Evolutionary conservation across 2,797 vertebrate species (phyloP).

Genomic region (Loriculus beryllinus): DNA sequence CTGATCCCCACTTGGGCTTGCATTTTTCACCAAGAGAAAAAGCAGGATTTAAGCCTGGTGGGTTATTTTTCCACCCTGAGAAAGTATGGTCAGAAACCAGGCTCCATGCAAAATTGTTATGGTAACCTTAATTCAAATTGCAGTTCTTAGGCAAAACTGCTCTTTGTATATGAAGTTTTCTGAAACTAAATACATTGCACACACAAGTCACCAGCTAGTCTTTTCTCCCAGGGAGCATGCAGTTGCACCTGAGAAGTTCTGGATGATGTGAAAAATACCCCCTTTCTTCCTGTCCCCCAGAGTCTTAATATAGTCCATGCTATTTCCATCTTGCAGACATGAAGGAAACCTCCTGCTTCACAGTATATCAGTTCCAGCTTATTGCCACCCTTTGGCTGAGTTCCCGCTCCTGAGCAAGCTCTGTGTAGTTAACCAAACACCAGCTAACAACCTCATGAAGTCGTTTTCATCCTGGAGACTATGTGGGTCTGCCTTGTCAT

Average conservation of each 20-base stretch:
- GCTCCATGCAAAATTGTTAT: background rate
- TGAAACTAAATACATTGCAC: background rate
- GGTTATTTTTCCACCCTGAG: background rate
- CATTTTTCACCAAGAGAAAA: background rate
- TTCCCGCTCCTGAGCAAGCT: background rate
- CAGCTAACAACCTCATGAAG: background rate
- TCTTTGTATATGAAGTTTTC: accelerated
- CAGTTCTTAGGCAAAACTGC: background rate
- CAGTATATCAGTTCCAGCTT: background rate
- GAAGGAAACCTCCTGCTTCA: background rate
- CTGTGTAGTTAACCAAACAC: background rate
- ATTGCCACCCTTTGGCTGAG: background rate
- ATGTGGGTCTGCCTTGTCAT: background rate
- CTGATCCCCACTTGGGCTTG: background rate
- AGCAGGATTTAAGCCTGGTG: background rate
- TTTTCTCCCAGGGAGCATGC: background rate
- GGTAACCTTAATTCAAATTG: background rate
- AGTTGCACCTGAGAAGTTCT: background rate
- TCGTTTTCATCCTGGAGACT: background rate
- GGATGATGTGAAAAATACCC: background rate
- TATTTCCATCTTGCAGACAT: background rate
- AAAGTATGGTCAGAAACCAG: background rate
- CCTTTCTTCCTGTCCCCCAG: background rate
- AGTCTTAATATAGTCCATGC: background rate
- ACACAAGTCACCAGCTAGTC: background rate